Base-by-base conservation (phyloP, 2,113 vertebrate species). In the Fulica atra region DNA sequence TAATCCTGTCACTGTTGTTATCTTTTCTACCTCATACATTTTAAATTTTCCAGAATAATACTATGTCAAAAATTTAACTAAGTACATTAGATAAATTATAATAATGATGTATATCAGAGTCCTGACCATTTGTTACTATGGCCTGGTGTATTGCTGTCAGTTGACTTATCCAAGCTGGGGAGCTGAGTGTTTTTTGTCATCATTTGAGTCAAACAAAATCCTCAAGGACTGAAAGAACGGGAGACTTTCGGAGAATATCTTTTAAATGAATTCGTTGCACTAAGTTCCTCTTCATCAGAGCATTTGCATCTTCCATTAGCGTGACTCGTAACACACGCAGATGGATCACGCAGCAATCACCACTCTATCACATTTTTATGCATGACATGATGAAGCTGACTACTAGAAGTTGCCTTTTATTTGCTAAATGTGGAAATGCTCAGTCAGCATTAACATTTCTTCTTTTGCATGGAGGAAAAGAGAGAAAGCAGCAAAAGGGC, bases 391-490 rank as follows among this genome's bases (percentile, higher is more conserved):
- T 78, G 76, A 83, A 91, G 85, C 64, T 86, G n/a, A 72, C 66
- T 96, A 86, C 88, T 2, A 66, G 13, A 81, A 86, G 28, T 26
- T 76, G 40, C 31, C 56, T 95, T 93, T 86, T 81, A 68, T 70
- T 86, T 86, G 60, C 82, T 79, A 86, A 89, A 63, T 28, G 21
- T 65, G 61, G 70, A 87, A 86, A 74, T 63, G 46, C 57, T 79
- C 65, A 56, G 59, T 94, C 77, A 96, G 88, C 82, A 31, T 74
- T 83, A 93, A 60, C 64, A 68, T 78, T 73, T 91, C 19, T 70
- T 74, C 42, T 66, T 71, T 35, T 59, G 16, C 31, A 35, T 18
- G 9, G 28, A 63, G 63, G 16, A 53, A 95, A 88, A 90, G 46
- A 77, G 35, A 78, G 36, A 79, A 86, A 81, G 51, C 10, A 79